Evolutionary conservation across 2,888 invertebrate genomes (phyloP), one percentile per base, ranked within the genome.

Genomic region (Drosophila acutilabella): DNA sequence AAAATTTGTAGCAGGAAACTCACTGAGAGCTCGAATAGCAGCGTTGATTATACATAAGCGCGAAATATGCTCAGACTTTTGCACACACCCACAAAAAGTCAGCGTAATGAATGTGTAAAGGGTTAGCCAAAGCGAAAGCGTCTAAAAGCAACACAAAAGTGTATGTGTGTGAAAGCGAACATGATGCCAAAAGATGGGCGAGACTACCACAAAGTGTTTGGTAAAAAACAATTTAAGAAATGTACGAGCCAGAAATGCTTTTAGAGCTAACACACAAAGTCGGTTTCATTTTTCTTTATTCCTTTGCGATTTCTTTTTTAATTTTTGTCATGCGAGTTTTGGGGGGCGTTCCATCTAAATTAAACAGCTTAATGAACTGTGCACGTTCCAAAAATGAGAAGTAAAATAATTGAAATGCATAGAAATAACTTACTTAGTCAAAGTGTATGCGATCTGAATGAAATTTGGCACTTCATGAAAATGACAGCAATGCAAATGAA

Each of bases 91-190:
- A 74, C 61, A 75, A 83, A 73, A 71, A 74, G 77, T 64, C 67
- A 64, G 61, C 66, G 69, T 79, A 83, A 85, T 88, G 88, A 88
- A 88, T 82, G 88, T 85, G 86, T 80, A 79, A 85, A 81, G 76
- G 88, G 85, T 85, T 85, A 71, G 65, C 71, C 51, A 33, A 42
- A 18, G 18, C 3, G 33, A 44, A 36, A 36, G 36, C 26, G n/a
- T 16, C 16, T 18, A 10, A 33, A 6, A 18, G 33, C 42, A 33
- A 18, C 1, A n/a, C 2, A 8, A 11, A 11, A 13, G 18, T 10
- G 48, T 48, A 2, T 33, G 10, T 14, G 60, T 60, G 13, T n/a
- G 38, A 51, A 41, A 45, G 33, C 26, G 53, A 65, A 64, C 36
- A 74, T 71, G 74, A 64, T 57, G 57, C 50, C 71, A 52, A 59